phyloP scores from a whole-genome alignment of 2,888 invertebrate species.

The Notodonta ziczac region DNA sequence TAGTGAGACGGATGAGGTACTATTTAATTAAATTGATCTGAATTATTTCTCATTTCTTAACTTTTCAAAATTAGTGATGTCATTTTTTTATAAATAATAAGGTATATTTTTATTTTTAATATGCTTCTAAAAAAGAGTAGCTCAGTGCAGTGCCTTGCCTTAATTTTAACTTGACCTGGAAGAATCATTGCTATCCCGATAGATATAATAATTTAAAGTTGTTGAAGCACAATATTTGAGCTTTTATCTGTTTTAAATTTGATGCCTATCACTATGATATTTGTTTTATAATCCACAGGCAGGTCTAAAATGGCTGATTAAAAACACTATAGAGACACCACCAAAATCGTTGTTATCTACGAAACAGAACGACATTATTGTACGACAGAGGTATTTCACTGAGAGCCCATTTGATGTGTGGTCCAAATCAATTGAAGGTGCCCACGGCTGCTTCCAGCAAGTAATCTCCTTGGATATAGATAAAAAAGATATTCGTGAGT shows the following conservation, averaged over 20 bases:
- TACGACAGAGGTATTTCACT: slow-evolving; percentile 67
- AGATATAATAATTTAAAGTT: too few relatives aligned
- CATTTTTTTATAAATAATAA: too few relatives aligned
- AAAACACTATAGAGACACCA: slow-evolving; percentile 50
- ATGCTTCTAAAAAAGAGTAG: too few relatives aligned
- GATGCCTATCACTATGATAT: too few relatives aligned
- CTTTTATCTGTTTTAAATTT: too few relatives aligned
- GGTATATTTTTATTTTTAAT: too few relatives aligned
- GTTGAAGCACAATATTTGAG: too few relatives aligned
- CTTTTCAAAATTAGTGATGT: background rate
- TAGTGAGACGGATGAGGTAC: slow-evolving; percentile 72
- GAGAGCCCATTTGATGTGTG: slow-evolving; percentile 71
- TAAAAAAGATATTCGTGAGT: slow-evolving; percentile 65
- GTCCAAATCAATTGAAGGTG: slow-evolving; percentile 61
- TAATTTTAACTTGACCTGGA: too few relatives aligned
- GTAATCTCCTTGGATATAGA: slow-evolving; percentile 65
- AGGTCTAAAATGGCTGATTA: slow-evolving; percentile 69
- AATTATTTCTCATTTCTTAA: background rate
- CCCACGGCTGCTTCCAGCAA: slow-evolving; percentile 70
- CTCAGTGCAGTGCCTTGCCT: too few relatives aligned
- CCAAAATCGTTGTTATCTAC: slow-evolving; percentile 35
- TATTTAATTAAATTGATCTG: slow-evolving; percentile 9
- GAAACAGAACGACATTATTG: slow-evolving; percentile 51
- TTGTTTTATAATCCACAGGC: slow-evolving; percentile 45
- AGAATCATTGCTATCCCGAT: too few relatives aligned